Conservation (phyloP, 2,797 vertebrate species). For the Tauraco hartlaubi region DNA sequence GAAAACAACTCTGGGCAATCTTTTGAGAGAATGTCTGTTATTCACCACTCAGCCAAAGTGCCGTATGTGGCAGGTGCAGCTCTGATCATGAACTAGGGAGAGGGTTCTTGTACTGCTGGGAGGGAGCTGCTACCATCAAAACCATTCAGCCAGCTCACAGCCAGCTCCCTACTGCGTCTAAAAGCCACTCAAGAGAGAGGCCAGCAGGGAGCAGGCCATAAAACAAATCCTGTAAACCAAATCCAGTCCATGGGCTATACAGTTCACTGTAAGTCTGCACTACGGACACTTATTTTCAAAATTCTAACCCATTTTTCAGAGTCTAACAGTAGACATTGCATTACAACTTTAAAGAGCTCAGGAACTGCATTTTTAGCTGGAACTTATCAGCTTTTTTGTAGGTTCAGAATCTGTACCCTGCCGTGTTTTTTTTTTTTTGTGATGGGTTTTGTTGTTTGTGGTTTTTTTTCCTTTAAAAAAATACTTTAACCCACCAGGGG, state of each 20-base stretch:
- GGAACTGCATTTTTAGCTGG: neutral
- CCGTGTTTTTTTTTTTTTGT: neutral
- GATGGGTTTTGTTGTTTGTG: too few species aligned
- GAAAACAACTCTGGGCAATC: neutral
- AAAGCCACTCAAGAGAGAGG: neutral
- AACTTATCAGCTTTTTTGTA: neutral
- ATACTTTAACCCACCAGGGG: neutral
- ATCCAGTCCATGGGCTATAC: neutral
- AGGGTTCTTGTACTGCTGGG: neutral
- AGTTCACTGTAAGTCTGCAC: neutral
- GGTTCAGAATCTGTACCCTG: neutral
- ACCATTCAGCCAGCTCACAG: neutral
- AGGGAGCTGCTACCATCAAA: neutral
- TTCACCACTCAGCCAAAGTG: neutral
- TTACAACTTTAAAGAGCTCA: neutral
- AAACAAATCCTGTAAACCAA: neutral
- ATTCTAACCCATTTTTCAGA: neutral
- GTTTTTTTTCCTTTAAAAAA: neutral
- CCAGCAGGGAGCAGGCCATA: neutral
- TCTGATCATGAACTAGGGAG: neutral
- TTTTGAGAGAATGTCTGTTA: neutral
- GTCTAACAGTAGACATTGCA: neutral
- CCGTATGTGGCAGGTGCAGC: neutral
- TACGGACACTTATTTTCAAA: neutral
- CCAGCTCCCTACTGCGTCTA: neutral